These are phyloP conservation scores for Agriotes lineatus DNA, from an alignment of 2,888 invertebrate species.

Conservation along the genomic window DNA sequence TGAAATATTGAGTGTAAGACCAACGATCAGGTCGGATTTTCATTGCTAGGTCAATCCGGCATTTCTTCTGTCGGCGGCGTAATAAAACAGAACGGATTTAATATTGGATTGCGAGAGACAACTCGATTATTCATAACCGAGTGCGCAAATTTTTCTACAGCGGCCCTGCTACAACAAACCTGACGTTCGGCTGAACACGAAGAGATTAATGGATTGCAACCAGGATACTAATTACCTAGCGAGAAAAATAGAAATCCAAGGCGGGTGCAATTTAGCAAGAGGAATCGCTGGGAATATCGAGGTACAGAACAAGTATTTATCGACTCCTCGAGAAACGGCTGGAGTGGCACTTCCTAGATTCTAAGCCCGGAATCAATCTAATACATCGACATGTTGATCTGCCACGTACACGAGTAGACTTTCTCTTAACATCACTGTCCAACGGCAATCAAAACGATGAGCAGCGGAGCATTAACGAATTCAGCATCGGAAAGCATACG, in stretches of 20 bases:
- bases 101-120: slow-evolving; percentile 18
- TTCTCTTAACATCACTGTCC: slow-evolving; percentile 7
- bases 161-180: slow-evolving; percentile 7
- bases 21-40: slow-evolving; percentile 15
- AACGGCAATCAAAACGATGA: slow-evolving; percentile 32
- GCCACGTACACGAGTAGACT: background rate
- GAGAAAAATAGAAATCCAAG: no score
- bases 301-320: no score
- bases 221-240: background rate
- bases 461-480: slow-evolving; percentile 38
- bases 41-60: slow-evolving; percentile 9
- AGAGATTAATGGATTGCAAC: slow-evolving; percentile 3
- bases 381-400: slow-evolving; percentile 11
- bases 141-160: slow-evolving; percentile 10
- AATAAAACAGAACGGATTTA: slow-evolving; percentile 19
- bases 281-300: no score
- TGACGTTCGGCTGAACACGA: background rate
- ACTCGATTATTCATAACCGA: slow-evolving; percentile 27
- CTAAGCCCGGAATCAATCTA: background rate
- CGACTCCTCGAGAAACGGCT: no score
- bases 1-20: slow-evolving; percentile 16
- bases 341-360: no score
- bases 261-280: no score
- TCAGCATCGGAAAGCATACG: slow-evolving; percentile 32
- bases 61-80: slow-evolving; percentile 6